Evolutionary conservation across 1,140 invertebrate genomes (phyloP).

Genomic region (Cydia splendana): DNA sequence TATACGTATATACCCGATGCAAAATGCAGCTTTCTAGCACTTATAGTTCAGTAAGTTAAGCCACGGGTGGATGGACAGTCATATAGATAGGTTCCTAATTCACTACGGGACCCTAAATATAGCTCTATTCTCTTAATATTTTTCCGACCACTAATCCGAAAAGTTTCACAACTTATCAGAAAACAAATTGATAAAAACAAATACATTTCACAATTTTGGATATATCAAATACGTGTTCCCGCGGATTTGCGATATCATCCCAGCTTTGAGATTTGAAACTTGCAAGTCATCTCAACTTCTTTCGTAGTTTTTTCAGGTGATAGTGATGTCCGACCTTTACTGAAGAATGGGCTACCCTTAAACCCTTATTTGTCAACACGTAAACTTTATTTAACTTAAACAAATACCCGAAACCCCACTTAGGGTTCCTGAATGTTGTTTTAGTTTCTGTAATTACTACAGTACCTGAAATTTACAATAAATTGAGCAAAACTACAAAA

Average conservation of each 20-base stretch:
- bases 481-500: too few relatives aligned
- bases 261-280: slow-evolving; percentile 9
- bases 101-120: too few relatives aligned
- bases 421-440: background rate
- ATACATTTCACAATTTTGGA: background rate
- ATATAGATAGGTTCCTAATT: too few relatives aligned
- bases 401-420: background rate
- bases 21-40: too few relatives aligned
- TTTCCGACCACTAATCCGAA: background rate
- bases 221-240: background rate
- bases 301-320: slow-evolving; percentile 10
- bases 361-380: slow-evolving; percentile 8
- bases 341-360: background rate
- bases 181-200: background rate
- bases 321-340: slow-evolving; percentile 3
- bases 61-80: too few relatives aligned
- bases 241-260: background rate
- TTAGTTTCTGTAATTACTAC: background rate
- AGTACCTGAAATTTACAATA: too few relatives aligned
- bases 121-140: too few relatives aligned
- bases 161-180: background rate
- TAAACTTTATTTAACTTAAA: slow-evolving; percentile 3
- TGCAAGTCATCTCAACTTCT: slow-evolving; percentile 23
- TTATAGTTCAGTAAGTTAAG: too few relatives aligned
- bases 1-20: too few relatives aligned